Conservation (phyloP, 2,888 invertebrate genomes). For the Sturmia bella region DNA sequence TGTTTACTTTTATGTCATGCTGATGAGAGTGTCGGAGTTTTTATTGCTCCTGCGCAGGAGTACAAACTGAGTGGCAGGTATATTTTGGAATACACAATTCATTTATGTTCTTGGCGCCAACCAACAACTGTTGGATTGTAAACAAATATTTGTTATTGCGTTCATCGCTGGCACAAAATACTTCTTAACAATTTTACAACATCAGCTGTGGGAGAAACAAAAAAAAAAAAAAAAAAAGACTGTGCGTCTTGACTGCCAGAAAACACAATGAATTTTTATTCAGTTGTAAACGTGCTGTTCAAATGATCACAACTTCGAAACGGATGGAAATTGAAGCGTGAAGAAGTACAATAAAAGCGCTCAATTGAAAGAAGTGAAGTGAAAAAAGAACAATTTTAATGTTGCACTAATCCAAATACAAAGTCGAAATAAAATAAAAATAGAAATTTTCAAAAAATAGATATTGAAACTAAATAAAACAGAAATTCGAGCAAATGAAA, state of each 20-base stretch:
- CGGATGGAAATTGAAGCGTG: constrained; percentile 20
- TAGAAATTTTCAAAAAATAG: no score
- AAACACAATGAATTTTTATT: constrained; percentile 16
- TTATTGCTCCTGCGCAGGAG: constrained; percentile 17
- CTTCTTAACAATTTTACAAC: constrained; percentile 11
- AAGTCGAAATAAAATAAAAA: no score
- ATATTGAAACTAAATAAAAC: no score
- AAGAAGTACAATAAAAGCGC: no score
- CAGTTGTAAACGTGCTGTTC: constrained; percentile 55
- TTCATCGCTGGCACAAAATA: neutral
- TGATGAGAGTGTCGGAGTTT: no score
- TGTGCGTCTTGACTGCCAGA: constrained; percentile 7
- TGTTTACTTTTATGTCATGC: constrained; percentile 14
- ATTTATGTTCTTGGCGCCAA: constrained; percentile 50
- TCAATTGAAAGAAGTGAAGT: no score
- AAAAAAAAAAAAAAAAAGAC: no score
- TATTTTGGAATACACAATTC: constrained; percentile 50
- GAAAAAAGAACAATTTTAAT: no score
- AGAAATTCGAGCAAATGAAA: no score
- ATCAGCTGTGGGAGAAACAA: neutral
- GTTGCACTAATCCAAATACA: no score
- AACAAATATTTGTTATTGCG: neutral
- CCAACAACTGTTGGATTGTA: neutral
- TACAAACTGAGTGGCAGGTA: neutral
- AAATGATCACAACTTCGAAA: constrained; percentile 57